Evolutionary conservation across 1,140 invertebrate species (phyloP).

Genomic region (Lamellibrachia luymesi): DNA sequence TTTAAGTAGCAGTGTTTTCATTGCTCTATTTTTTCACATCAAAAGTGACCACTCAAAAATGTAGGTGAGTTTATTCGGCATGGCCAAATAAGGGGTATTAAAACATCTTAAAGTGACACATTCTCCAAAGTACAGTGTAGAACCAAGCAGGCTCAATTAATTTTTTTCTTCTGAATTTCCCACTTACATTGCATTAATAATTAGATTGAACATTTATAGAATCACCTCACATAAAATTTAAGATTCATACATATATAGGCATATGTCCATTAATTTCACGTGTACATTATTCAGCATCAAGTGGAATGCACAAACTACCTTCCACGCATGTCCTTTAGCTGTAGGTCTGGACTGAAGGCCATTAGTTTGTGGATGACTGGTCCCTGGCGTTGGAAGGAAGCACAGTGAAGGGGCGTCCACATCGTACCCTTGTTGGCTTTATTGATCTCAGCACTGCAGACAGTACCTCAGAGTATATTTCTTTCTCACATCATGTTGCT

Average conservation of each 20-base stretch:
- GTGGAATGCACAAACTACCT: slow-evolving; percentile 35
- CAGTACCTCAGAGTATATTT: background rate
- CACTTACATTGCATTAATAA: too few relatives aligned
- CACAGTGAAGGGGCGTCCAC: slow-evolving; percentile 53
- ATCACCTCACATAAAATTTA: too few relatives aligned
- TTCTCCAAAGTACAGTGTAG: too few relatives aligned
- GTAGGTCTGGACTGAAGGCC: slow-evolving; percentile 43
- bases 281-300: background rate
- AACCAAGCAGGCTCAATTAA: too few relatives aligned
- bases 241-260: too few relatives aligned
- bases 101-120: background rate
- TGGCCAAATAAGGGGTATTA: background rate
- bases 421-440: slow-evolving; percentile 44
- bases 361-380: slow-evolving; percentile 52
- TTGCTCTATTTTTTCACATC: background rate
- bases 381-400: slow-evolving; percentile 52
- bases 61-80: too few relatives aligned
- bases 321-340: slow-evolving; percentile 41
- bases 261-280: background rate
- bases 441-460: slow-evolving; percentile 48
- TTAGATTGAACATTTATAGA: too few relatives aligned
- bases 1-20: background rate
- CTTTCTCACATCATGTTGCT: background rate
- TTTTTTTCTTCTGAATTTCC: too few relatives aligned
- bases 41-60: too few relatives aligned